Conservation (phyloP, 2,113 vertebrate species). For the Semnornis frantzii region DNA sequence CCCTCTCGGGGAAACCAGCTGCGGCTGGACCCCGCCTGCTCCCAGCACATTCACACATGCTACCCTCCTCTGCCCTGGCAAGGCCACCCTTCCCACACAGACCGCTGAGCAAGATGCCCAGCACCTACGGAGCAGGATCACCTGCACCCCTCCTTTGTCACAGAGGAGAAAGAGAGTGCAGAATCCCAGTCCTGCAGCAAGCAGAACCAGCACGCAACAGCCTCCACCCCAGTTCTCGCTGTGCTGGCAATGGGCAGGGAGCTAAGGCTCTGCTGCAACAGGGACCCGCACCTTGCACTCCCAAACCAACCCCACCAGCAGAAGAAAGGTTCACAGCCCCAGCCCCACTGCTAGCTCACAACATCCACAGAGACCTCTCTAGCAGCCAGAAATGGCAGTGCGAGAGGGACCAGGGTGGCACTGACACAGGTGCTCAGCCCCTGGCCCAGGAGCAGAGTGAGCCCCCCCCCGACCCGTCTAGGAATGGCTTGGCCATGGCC, state of each 20-base stretch:
- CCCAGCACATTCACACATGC: background rate
- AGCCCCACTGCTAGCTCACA: background rate
- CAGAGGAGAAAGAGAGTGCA: rapidly evolving
- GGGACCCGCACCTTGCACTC: background rate
- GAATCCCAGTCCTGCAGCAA: background rate
- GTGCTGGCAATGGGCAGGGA: background rate
- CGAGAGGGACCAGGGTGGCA: background rate
- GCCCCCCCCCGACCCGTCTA: background rate
- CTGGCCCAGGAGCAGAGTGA: background rate
- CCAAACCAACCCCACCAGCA: background rate
- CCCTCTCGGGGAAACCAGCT: background rate
- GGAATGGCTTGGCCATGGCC: background rate
- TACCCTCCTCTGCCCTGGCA: background rate
- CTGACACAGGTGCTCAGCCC: background rate
- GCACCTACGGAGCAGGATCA: background rate
- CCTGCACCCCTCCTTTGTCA: background rate
- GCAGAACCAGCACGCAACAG: background rate
- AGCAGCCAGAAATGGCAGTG: rapidly evolving
- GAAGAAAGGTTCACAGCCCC: background rate
- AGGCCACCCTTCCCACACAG: background rate
- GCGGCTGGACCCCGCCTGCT: background rate
- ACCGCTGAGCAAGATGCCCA: background rate
- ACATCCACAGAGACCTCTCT: rapidly evolving
- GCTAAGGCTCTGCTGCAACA: background rate
- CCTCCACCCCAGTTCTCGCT: background rate